These are phyloP conservation scores for Macquaria ambigua DNA, from an alignment of 2,113 vertebrate genomes.

Conservation along the genomic window DNA sequence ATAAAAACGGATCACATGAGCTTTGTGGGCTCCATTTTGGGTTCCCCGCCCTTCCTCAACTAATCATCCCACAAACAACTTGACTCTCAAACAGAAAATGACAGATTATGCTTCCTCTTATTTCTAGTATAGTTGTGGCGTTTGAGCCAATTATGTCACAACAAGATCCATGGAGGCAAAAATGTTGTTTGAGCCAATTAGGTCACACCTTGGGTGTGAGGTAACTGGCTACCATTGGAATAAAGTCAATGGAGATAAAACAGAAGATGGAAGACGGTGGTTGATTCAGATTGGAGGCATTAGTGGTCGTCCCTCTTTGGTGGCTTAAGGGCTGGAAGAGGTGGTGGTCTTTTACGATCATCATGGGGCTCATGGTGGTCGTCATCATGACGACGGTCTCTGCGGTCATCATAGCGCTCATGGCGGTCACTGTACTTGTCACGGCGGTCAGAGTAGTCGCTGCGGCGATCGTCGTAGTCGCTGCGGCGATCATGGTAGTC, in stretches of 20 bases:
- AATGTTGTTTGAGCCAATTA: conserved; percentile 5
- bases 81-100: not conserved
- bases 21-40: not conserved
- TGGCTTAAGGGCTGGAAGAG: conserved; percentile 72
- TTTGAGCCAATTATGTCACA: conserved; percentile 3
- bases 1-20: not conserved
- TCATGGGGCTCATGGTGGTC: conserved; percentile 48
- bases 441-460: conserved; percentile 22
- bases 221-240: not conserved
- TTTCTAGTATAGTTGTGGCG: not conserved
- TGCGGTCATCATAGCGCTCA: conserved; percentile 38
- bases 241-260: not conserved
- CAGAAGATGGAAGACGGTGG: not conserved
- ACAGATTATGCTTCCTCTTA: not conserved
- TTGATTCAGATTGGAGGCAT: not conserved
- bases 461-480: conserved; percentile 44
- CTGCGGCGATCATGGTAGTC: conserved; percentile 41
- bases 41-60: not conserved
- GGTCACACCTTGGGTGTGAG: not conserved
- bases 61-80: not conserved
- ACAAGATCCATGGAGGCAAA: not conserved
- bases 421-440: conserved; percentile 20
- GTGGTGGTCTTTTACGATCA: conserved; percentile 67
- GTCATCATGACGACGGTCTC: conserved; percentile 29
- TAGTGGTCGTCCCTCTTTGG: conserved; percentile 47